phyloP scores from a whole-genome alignment of 2,113 vertebrate species.

The Equus przewalskii region DNA sequence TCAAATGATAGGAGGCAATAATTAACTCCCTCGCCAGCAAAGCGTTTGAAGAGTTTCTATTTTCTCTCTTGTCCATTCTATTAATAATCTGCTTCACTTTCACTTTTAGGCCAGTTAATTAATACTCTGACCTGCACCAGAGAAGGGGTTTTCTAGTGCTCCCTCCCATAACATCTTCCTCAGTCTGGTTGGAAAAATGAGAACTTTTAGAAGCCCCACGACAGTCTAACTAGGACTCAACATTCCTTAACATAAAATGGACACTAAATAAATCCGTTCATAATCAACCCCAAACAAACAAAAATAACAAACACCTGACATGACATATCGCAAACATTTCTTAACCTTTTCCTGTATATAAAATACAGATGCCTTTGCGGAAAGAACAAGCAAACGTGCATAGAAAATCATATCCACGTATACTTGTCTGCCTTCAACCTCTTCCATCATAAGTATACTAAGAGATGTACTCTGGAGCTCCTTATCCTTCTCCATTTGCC shows the following conservation, averaged over 20 bases:
- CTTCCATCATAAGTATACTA: not conserved
- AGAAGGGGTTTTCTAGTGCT: not conserved
- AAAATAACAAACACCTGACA: not conserved
- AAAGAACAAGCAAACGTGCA: not conserved
- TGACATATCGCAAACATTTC: constrained; percentile 72
- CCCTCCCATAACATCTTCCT: not conserved
- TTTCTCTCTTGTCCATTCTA: constrained; percentile 70
- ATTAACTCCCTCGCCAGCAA: constrained; percentile 77
- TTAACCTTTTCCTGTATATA: constrained; percentile 48
- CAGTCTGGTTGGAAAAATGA: constrained; percentile 29
- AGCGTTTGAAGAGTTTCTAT: constrained; percentile 73
- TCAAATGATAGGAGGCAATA: constrained; percentile 64
- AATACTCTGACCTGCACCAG: not conserved
- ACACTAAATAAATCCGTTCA: not conserved
- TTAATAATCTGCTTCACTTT: constrained; percentile 76
- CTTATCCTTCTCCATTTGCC: not conserved
- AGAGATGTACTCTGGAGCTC: not conserved
- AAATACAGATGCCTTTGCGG: not conserved
- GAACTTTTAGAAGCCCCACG: constrained; percentile 66
- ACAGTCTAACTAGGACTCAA: not conserved
- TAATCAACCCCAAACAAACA: not conserved
- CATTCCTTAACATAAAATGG: constrained; percentile 77
- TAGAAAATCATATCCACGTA: not conserved
- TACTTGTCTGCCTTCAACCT: not conserved
- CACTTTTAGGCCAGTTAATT: constrained; percentile 70